Percentiles rank a stretch among this genome's conserved stretches.
Conservation (phyloP, 2,888 invertebrate species). For the Dynastes maya region DNA sequence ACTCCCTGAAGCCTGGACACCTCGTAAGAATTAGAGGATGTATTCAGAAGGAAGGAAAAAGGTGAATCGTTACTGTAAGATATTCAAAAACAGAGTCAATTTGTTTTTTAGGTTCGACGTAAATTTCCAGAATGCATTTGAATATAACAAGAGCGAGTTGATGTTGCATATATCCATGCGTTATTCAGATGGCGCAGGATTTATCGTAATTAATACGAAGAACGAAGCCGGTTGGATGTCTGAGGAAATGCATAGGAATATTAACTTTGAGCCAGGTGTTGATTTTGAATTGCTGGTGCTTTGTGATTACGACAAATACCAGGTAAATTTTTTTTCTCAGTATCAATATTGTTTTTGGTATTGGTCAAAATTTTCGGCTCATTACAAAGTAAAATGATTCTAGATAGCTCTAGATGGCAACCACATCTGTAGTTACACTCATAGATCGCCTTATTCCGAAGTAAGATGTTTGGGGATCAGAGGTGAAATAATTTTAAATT, state of each 20-base stretch:
- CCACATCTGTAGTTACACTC: constrained; percentile 20
- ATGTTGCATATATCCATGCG: constrained; percentile 24
- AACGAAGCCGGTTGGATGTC: constrained; percentile 31
- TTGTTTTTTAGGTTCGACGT: constrained; percentile 26
- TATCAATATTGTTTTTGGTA: not conserved
- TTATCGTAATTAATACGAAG: constrained; percentile 21
- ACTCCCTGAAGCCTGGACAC: constrained; percentile 22
- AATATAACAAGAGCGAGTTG: constrained; percentile 31
- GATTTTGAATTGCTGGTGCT: constrained; percentile 26
- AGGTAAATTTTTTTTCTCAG: not conserved
- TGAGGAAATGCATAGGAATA: constrained; percentile 32
- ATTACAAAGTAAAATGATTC: not conserved
- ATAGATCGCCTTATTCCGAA: constrained; percentile 13
- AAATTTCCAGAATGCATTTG: constrained; percentile 29
- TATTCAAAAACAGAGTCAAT: not conserved
- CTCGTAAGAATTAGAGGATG: constrained; percentile 19
- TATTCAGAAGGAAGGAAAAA: constrained; percentile 19
- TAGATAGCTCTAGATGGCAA: constrained; percentile 35
- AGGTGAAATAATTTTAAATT: constrained; percentile 15
- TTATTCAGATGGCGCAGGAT: constrained; percentile 25
- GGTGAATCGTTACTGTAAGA: not conserved
- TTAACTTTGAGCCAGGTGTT: constrained; percentile 21
- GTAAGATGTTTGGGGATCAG: constrained; percentile 31
- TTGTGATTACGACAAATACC: constrained; percentile 26
- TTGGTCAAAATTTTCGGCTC: not conserved